Evolutionary conservation across 2,888 invertebrate genomes (phyloP).

Genomic region (Drosophila neutralis): DNA sequence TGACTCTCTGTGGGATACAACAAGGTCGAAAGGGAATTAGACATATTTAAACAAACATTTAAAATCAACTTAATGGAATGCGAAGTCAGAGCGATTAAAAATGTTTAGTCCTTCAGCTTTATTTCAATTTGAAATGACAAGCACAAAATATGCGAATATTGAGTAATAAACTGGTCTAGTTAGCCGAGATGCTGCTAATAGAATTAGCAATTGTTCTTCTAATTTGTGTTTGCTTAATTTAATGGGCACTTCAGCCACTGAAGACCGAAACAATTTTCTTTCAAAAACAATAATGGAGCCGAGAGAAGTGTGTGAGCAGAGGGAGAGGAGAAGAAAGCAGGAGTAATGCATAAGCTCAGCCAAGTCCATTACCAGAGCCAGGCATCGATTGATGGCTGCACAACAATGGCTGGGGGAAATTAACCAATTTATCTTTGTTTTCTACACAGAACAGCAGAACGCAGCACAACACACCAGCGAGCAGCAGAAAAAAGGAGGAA

Average conservation of each 20-base stretch:
- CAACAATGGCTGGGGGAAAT: constrained; percentile 84
- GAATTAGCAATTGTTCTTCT: constrained; percentile 42
- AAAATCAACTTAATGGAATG: background rate
- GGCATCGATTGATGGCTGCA: constrained; percentile 84
- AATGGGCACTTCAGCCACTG: constrained; percentile 39
- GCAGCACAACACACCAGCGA: constrained; percentile 15
- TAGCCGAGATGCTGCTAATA: constrained; percentile 31
- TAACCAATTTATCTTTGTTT: constrained; percentile 85
- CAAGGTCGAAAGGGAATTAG: constrained; percentile 10
- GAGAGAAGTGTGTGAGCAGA: background rate
- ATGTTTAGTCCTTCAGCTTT: background rate
- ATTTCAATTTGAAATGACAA: background rate
- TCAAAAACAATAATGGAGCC: constrained; percentile 34
- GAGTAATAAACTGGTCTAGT: constrained; percentile 10
- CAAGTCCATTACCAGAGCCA: constrained; percentile 83
- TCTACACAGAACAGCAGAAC: constrained; percentile 67
- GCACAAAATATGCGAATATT: constrained; percentile 4
- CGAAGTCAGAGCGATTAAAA: background rate
- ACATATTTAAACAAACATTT: background rate
- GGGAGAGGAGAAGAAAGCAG: constrained; percentile 44
- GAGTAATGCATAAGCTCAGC: constrained; percentile 79
- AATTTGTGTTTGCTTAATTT: constrained; percentile 57
- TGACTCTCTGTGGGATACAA: constrained; percentile 14
- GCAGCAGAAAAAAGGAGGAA: constrained; percentile 6
- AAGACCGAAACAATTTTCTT: constrained; percentile 47